Evolutionary conservation across 1,140 invertebrate species (phyloP), one percentile per base, ranked within the genome.

Genomic region (Aethina tumida): DNA sequence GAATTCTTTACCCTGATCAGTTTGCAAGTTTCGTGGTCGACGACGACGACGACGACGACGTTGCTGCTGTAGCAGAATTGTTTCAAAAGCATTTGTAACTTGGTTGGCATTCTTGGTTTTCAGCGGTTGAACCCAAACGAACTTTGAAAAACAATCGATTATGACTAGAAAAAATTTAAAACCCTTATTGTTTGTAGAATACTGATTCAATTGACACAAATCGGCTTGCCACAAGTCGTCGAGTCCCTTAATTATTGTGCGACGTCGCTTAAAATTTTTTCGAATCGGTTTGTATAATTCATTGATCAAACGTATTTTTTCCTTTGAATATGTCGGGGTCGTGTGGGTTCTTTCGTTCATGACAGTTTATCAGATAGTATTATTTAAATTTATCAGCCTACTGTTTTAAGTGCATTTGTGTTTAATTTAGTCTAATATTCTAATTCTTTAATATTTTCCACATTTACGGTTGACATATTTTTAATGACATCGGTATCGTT

Each of bases 141-240:
- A 64, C 55, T 67, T 70, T 31, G 55, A 58, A 49, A 67, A 68
- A 15, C 47, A 43, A 50, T 70, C 62, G 36, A 71, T 69, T 4
- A 66, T 50, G 16, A 44, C 14, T 9, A 71, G 43, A 17, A 71
- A 49, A 43, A 64, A 70, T 37, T 59, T 59, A 47, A 50, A 61
- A 16, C 55, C 53, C 25, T 55, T 49, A 54, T 71, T 70, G 22
- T 49, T 14, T 41, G 43, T 43, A 14, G 44, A 40, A 49, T 54
- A 58, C 0, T 33, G 41, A 25, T 47, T 44, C 56, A 65, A 60
- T 45, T 65, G 58, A 5, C 59, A 56, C 17, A 65, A 49, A 53
- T 64, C 62, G 8, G 55, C 54, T 49, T 64, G 61, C 56, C 56
- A 65, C 2, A 58, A 45, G 32, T 65, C 62, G 55, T 63, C 50